phyloP scores from a whole-genome alignment of 1,140 invertebrate species.

The Radopholus similis region DNA sequence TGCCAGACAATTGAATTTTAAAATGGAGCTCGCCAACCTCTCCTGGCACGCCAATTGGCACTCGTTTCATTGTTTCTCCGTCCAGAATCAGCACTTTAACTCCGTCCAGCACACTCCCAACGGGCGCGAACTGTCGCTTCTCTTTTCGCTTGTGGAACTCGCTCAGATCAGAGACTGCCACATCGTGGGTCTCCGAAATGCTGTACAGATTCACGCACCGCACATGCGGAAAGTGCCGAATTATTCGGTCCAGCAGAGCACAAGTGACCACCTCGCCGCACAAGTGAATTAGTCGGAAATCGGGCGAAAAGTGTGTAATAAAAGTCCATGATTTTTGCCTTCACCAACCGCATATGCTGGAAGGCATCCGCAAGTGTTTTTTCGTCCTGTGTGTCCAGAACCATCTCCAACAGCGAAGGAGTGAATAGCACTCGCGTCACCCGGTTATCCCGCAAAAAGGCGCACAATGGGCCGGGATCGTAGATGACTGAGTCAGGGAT shows the following conservation, averaged over 20 bases:
- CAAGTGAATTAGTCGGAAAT: conserved; percentile 61
- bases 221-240: conserved; percentile 60
- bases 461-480: conserved; percentile 60
- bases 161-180: conserved; percentile 61
- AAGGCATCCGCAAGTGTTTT: not conserved
- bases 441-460: conserved; percentile 57
- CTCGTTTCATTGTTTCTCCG: conserved; percentile 57
- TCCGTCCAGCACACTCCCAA: conserved; percentile 62
- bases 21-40: conserved; percentile 61
- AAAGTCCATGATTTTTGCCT: not conserved
- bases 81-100: conserved; percentile 64
- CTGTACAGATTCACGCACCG: conserved; percentile 62
- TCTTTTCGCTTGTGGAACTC: conserved; percentile 43
- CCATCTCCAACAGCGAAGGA: conserved; percentile 62
- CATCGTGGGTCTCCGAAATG: conserved; percentile 61
- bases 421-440: conserved; percentile 64
- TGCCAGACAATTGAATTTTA: conserved; percentile 27
- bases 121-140: conserved; percentile 62
- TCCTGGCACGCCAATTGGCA: conserved; percentile 64
- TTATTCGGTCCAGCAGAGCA: conserved; percentile 60
- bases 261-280: conserved; percentile 64
- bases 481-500: conserved; percentile 63
- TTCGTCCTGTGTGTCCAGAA: conserved; percentile 56
- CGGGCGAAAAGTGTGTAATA: not conserved
- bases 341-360: not conserved